Percentiles rank a stretch among this genome's conserved stretches.
phyloP scores from a whole-genome alignment of 2,888 invertebrate species.

The Abrostola tripartita region DNA sequence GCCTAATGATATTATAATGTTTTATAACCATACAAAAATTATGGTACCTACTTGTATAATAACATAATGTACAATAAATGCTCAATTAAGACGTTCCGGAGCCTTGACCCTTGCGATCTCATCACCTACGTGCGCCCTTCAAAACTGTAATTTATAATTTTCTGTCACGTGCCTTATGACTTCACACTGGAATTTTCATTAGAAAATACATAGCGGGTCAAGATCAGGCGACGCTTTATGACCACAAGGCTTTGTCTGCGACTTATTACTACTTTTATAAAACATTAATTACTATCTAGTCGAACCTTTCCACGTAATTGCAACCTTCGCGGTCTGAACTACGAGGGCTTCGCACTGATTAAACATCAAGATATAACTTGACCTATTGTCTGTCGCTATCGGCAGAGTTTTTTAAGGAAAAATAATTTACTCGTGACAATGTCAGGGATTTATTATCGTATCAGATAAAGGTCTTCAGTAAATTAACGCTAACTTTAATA shows the following conservation, averaged over 20 bases:
- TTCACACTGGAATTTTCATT: conserved; percentile 69
- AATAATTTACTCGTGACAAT: conserved; percentile 32
- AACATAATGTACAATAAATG: neutral
- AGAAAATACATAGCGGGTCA: conserved; percentile 69
- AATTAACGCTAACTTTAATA: conserved; percentile 6
- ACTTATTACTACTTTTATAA: conserved; percentile 70
- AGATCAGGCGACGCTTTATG: conserved; percentile 69
- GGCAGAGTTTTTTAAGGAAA: conserved; percentile 44
- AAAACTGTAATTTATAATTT: conserved; percentile 51
- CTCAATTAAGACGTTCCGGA: conserved; percentile 9
- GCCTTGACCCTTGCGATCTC: conserved; percentile 8
- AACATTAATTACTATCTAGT: conserved; percentile 61
- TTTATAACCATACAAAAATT: too few species aligned
- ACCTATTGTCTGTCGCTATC: conserved; percentile 41
- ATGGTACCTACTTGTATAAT: neutral
- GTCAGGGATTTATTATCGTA: conserved; percentile 33
- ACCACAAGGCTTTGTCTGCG: conserved; percentile 66
- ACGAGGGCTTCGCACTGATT: conserved; percentile 60
- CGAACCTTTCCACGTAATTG: conserved; percentile 55
- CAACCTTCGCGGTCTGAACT: conserved; percentile 62
- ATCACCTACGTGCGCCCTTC: conserved; percentile 28
- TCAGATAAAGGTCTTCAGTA: conserved; percentile 11
- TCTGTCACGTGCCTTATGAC: conserved; percentile 47
- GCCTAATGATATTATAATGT: too few species aligned
- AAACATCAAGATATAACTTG: conserved; percentile 46